A percentile compares a stretch with the other conserved stretches of the same genome.
Evolutionary conservation across 2,888 invertebrate species (phyloP).

Genomic region (Choristoneura rosaceana): DNA sequence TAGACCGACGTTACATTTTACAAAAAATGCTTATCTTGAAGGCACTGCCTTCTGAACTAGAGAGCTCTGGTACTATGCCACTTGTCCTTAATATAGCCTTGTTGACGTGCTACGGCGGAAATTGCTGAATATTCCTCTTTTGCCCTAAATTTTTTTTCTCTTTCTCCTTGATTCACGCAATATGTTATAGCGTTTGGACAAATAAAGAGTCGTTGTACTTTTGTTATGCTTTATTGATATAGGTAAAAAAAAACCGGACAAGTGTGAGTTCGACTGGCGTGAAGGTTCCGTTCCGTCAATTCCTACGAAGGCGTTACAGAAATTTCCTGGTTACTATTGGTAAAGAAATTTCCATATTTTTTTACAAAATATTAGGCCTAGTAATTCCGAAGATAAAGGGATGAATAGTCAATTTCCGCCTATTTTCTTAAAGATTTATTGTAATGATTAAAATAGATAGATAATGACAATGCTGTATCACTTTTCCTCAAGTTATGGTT

Average conservation of each 20-base stretch:
- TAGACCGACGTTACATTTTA: background rate
- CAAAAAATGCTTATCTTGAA: background rate
- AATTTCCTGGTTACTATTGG: no score
- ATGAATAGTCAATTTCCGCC: no score
- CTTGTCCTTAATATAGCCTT: conserved; percentile 42
- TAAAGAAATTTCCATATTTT: no score
- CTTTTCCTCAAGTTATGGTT: no score
- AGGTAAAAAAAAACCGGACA: background rate
- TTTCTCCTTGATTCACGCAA: conserved; percentile 32
- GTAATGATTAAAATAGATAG: no score
- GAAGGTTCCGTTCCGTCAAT: no score
- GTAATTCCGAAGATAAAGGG: no score
- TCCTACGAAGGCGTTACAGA: no score
- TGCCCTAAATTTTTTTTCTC: conserved; percentile 21
- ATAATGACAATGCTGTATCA: no score
- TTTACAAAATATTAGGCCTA: no score
- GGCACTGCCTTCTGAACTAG: conserved; percentile 10
- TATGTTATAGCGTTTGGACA: conserved; percentile 23
- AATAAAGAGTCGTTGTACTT: conserved; percentile 19
- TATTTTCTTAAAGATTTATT: no score
- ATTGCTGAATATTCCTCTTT: conserved; percentile 39
- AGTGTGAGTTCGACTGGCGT: no score
- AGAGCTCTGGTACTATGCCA: conserved; percentile 28
- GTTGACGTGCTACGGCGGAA: conserved; percentile 40
- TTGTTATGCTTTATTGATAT: conserved; percentile 1